phyloP scores from a whole-genome alignment of 2,113 vertebrate species.

The Sula dactylatra region DNA sequence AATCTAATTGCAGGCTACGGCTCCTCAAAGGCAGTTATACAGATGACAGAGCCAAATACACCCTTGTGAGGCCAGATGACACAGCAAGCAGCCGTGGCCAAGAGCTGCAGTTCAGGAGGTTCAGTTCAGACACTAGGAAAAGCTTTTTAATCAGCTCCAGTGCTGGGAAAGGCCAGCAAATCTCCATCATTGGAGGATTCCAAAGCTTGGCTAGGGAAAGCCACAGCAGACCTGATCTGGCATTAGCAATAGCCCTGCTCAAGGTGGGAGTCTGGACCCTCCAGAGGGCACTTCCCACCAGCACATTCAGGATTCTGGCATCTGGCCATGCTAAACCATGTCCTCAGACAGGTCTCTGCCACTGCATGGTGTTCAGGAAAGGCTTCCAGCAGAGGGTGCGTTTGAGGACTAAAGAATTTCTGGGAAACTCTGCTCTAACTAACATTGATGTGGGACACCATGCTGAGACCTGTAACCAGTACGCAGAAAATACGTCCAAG shows the following conservation, averaged over 20 bases:
- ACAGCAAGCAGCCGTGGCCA: not conserved
- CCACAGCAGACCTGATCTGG: not conserved
- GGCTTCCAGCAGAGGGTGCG: not conserved
- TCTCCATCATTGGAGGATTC: not conserved
- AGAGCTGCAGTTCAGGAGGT: not conserved
- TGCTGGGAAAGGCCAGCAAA: not conserved
- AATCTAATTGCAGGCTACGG: not conserved
- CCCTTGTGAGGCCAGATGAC: not conserved
- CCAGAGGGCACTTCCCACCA: not conserved
- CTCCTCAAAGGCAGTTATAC: not conserved
- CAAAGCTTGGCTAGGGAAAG: not conserved
- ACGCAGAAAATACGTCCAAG: not conserved
- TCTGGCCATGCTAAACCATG: not conserved
- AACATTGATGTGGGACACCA: not conserved
- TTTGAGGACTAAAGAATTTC: not conserved
- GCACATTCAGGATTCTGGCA: not conserved
- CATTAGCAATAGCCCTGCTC: accelerated
- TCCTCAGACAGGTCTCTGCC: not conserved
- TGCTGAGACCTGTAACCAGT: not conserved
- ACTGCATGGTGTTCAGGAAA: not conserved
- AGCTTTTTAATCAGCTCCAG: not conserved
- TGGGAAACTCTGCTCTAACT: not conserved
- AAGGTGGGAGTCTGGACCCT: not conserved
- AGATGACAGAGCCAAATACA: not conserved
- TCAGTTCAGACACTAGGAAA: not conserved